Evolutionary conservation across 2,113 vertebrate species (phyloP).

Genomic region (Melanerpes formicivorus): DNA sequence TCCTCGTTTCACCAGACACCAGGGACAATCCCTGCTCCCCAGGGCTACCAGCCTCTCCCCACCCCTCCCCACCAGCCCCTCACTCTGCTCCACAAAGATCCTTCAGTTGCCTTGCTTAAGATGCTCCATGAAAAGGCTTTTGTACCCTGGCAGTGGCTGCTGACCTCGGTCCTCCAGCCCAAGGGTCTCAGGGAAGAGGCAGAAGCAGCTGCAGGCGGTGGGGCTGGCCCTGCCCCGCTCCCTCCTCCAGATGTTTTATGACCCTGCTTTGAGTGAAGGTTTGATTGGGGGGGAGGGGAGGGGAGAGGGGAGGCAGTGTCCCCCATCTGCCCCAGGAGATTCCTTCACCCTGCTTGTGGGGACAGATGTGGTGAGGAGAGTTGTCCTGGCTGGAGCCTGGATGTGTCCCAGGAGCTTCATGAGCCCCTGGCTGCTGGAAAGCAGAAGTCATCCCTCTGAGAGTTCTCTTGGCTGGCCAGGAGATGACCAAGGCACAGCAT

Average conservation of each 20-base stretch:
- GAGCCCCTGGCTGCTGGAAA: background rate
- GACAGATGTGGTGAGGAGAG: fast-evolving
- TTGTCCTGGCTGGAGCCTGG: fast-evolving
- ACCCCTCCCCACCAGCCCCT: background rate
- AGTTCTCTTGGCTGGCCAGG: fast-evolving
- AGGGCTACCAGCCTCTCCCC: background rate
- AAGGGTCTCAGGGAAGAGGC: background rate
- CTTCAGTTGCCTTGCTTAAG: slow-evolving; percentile 31
- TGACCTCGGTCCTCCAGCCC: slow-evolving; percentile 22
- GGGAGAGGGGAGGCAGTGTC: no score
- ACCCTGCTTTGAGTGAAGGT: slow-evolving; percentile 8
- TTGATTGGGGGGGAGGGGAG: no score
- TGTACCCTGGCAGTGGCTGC: background rate
- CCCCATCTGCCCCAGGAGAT: background rate
- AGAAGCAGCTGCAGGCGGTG: background rate
- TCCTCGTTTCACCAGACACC: fast-evolving
- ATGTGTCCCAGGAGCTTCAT: no score
- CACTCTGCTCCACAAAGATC: background rate
- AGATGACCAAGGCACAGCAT: fast-evolving
- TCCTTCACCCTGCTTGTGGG: background rate
- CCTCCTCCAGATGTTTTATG: slow-evolving; percentile 48
- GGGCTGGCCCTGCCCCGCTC: background rate
- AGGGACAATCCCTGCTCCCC: background rate
- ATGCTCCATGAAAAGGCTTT: slow-evolving; percentile 51
- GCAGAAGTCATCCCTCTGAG: background rate